Conservation (phyloP, 1,140 invertebrate species). For the Conus ventricosus region DNA sequence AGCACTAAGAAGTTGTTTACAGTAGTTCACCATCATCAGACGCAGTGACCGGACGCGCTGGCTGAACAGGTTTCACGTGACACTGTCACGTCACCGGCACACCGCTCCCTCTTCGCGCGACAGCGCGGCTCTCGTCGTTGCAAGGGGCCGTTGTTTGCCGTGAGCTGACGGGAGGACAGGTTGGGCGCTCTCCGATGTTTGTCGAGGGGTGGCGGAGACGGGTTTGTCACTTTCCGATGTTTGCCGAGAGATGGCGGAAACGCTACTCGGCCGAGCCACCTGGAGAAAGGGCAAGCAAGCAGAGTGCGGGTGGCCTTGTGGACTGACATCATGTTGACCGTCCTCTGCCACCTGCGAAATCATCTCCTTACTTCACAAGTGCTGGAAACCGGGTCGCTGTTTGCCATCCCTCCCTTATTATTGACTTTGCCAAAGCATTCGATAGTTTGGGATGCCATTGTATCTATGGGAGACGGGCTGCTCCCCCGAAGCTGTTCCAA, state of each 20-base stretch:
- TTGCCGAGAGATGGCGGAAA: constrained; percentile 28
- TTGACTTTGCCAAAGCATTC: not conserved
- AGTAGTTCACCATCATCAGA: too few relatives aligned
- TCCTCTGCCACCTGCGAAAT: not conserved
- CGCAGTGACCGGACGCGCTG: not conserved
- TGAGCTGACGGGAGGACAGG: too few relatives aligned
- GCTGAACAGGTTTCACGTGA: not conserved
- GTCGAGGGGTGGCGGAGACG: constrained; percentile 18
- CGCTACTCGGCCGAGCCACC: not conserved
- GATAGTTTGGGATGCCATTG: not conserved
- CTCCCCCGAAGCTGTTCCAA: too few relatives aligned
- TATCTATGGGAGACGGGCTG: too few relatives aligned
- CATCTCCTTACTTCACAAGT: not conserved
- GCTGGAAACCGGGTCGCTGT: not conserved
- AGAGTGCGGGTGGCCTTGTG: constrained; percentile 3
- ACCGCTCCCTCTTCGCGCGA: not conserved
- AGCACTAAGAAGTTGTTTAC: too few relatives aligned
- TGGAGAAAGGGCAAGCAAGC: not conserved
- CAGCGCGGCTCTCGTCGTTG: not conserved
- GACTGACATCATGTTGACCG: not conserved
- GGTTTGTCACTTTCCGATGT: constrained; percentile 22
- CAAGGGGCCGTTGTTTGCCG: not conserved
- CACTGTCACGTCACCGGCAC: not conserved
- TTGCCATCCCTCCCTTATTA: not conserved
- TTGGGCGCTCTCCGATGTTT: constrained; percentile 1